phyloP scores from a whole-genome alignment of 2,113 vertebrate genomes.

The Pachycephala philippinensis region DNA sequence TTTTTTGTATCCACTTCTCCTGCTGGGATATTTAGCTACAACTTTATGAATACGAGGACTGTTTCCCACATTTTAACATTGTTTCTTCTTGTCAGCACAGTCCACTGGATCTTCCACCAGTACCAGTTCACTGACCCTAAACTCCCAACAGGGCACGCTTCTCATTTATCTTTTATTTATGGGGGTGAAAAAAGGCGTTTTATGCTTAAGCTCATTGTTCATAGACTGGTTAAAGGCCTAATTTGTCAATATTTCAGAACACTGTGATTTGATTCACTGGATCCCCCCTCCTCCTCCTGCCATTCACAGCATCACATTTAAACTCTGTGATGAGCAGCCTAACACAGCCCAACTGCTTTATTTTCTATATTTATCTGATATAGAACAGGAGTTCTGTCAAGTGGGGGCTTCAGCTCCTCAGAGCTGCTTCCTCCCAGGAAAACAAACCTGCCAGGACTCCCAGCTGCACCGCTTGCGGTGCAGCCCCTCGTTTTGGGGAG shows the following conservation, averaged over 20 bases:
- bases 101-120: neutral
- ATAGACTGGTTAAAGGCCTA: neutral
- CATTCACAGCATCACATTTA: fast-evolving
- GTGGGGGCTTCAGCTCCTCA: neutral
- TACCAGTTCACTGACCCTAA: neutral
- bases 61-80: neutral
- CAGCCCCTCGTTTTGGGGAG: neutral
- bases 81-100: neutral
- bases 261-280: neutral
- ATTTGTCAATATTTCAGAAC: neutral
- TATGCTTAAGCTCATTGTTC: neutral
- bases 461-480: neutral
- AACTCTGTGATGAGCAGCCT: neutral
- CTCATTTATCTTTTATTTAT: neutral
- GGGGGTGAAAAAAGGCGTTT: neutral
- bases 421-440: neutral
- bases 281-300: neutral
- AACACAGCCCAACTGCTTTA: neutral
- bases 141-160: neutral
- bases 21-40: neutral
- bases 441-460: neutral
- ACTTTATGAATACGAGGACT: neutral
- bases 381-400: neutral
- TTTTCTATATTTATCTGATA: neutral
- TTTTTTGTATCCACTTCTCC: fast-evolving